A percentile compares a stretch with the other conserved stretches of the same genome.
phyloP scores from a whole-genome alignment of 2,888 invertebrate species.

The Cerastis rubricosa region DNA sequence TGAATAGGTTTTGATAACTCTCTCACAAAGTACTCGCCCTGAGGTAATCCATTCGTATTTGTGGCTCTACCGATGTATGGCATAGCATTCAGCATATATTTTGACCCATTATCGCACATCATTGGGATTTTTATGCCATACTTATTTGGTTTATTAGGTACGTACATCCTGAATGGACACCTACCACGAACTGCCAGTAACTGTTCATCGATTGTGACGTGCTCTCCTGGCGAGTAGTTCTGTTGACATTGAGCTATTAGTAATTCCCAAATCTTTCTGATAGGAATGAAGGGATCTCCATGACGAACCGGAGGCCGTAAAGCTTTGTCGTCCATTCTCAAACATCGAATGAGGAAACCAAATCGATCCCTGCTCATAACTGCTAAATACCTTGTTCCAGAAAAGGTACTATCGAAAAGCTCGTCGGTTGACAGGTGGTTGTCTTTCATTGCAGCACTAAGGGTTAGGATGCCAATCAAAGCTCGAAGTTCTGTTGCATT shows the following conservation, averaged over 20 bases:
- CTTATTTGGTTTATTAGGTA: not conserved
- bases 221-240: not conserved
- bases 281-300: not conserved
- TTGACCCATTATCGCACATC: not conserved
- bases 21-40: not conserved
- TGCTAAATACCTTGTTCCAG: not conserved
- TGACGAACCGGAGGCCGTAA: not conserved
- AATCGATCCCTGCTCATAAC: not conserved
- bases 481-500: not conserved
- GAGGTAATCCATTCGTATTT: not conserved
- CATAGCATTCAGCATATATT: not conserved
- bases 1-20: not conserved
- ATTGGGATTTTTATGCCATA: not conserved
- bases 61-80: not conserved
- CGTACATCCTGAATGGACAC: not conserved
- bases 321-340: not conserved
- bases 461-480: not conserved
- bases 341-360: not conserved
- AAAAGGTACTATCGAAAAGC: not conserved
- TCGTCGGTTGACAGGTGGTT: not conserved
- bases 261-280: not conserved
- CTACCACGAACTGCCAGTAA: not conserved
- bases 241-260: not conserved
- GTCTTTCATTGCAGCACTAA: not conserved
- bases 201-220: not conserved